Evolutionary conservation across 1,140 invertebrate species (phyloP), one percentile per base, ranked within the genome.

Genomic region (Lethrus apterus): DNA sequence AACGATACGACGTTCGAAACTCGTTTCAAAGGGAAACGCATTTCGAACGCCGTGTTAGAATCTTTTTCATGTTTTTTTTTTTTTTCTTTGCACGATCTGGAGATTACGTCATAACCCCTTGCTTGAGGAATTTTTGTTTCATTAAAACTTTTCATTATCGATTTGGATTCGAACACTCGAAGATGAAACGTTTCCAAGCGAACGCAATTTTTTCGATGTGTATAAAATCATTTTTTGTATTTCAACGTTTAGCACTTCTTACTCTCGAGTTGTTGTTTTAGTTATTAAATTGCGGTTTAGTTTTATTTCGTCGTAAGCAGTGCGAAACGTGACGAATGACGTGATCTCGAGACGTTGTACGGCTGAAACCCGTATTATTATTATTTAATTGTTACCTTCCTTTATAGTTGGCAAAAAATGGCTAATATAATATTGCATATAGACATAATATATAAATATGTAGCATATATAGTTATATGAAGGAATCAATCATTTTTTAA

Each of bases 361-460:
- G 34, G 34, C 23, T 36, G 34, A 36, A 36, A 36, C 15, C 34
- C 34, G 34, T 21, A 36, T 36, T 20, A 14, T 41, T 41, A 26
- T 52, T n/a, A n/a, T n/a, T n/a, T 58, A 46, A 57, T 52, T 56
- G 59, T 61, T 61, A 61, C 59, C 58, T n/a, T n/a, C n/a, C 55
- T 54, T 58, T 59, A 52, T 59, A 61, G 59, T 61, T 58, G 50
- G 55, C 45, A 48, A 60, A 54, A 59, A 56, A 59, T 55, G 55
- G 55, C 52, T 55, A 59, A 55, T 59, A 59, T 61, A 57, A 59
- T 23, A 51, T 44, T 50, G 40, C 48, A 62, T 53, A 60, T 57
- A 60, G 49, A 62, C 51, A 58, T 59, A 59, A 60, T 60, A 60
- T 60, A 59, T 56, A 58, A 52, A 57, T 53, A 56, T 61, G 59